Base-by-base conservation (phyloP, 1,140 invertebrate genomes). In the Physella acuta region DNA sequence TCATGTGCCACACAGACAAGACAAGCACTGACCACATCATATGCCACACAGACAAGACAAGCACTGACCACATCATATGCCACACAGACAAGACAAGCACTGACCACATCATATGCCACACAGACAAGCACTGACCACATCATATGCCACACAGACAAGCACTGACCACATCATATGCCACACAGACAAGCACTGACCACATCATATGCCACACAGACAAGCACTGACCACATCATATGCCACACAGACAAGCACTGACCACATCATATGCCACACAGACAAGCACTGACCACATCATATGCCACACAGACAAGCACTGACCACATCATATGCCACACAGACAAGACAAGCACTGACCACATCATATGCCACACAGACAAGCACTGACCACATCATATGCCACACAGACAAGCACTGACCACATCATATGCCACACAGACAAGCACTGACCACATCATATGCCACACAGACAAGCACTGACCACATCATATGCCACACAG, bases 311-410 rank as follows among this genome's bases (percentile, higher is more conserved):
- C 8, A 44, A 28, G 56, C 8, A 61, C 83, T 81, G 86, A 92
- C 90, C 93, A 94, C 74, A 94, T 93, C 70, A 91, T 87, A 69
- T 86, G 89, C 93, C 93, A 94, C 5, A 95, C n/a, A n/a, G n/a
- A n/a, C n/a, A n/a, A n/a, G n/a, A n/a, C n/a, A n/a, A n/a, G n/a
- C n/a, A n/a, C n/a, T n/a, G n/a, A n/a, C n/a, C n/a, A n/a, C n/a
- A n/a, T n/a, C n/a, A n/a, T 44, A 8, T 44, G 39, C 8, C 39
- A 44, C 39, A 11, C 8, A 44, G 20, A 44, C 8, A 44, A 28
- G 56, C 8, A 61, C 83, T 81, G 86, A 92, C 90, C 93, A 94
- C 74, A 94, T 93, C 70, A 91, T 87, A 69, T 86, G 89, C 93
- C 93, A 94, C 5, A 95, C n/a, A n/a, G n/a, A n/a, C n/a, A n/a